Evolutionary conservation across 2,797 vertebrate species (phyloP).

Genomic region (Oreortyx pictus): DNA sequence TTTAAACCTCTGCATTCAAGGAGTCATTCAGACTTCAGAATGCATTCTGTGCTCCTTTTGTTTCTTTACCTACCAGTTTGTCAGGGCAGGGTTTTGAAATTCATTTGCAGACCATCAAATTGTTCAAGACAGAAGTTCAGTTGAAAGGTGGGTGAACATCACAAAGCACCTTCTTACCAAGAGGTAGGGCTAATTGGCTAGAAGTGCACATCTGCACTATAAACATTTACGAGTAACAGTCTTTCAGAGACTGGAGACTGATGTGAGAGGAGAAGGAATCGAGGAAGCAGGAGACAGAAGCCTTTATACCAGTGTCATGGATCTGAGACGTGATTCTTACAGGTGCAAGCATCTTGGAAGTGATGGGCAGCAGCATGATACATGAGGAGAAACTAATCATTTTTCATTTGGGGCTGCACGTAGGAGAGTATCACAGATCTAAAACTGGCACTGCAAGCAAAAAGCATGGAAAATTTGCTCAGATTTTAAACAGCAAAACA

Average conservation of each 20-base stretch:
- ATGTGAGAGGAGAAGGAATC: neutral
- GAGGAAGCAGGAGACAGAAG: neutral
- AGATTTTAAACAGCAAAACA: neutral
- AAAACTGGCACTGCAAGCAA: neutral
- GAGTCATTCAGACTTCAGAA: neutral
- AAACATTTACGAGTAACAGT: rapidly evolving
- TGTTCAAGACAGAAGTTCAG: neutral
- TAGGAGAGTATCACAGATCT: neutral
- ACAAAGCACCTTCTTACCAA: neutral
- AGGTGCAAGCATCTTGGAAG: neutral
- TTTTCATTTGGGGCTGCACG: neutral
- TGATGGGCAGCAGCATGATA: neutral
- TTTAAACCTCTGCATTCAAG: neutral
- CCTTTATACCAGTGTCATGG: neutral
- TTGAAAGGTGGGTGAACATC: neutral
- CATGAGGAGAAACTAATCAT: neutral
- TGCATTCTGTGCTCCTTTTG: neutral
- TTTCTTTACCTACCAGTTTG: neutral
- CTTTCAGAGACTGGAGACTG: neutral
- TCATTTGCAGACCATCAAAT: neutral
- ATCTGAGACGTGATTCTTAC: neutral
- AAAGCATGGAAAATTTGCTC: neutral
- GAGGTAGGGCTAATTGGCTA: neutral
- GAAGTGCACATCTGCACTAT: neutral
- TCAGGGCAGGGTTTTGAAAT: neutral